Percentiles rank a stretch among this genome's conserved stretches.
Conservation (phyloP, 2,113 vertebrate species). For the Campylomormyrus tamandua region DNA sequence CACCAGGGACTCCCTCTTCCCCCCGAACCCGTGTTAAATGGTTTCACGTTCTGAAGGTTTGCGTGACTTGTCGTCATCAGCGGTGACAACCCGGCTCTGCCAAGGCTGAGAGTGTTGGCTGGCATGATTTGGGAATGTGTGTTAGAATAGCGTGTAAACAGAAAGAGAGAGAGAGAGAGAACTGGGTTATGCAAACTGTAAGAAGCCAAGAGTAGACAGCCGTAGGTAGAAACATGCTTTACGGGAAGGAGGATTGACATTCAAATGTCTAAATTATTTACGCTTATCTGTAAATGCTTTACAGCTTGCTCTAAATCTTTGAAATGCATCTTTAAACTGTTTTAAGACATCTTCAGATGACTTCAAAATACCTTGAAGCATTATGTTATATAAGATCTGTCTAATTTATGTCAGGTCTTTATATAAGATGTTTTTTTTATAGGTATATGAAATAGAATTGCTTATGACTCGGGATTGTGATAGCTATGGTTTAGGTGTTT, state of each 20-base stretch:
- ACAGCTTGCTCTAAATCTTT: not conserved
- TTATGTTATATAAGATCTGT: not conserved
- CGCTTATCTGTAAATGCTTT: not conserved
- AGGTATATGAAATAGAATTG: not conserved
- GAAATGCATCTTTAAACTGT: not conserved
- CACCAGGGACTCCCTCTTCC: not conserved
- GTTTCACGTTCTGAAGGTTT: not conserved
- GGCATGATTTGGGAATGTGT: not conserved
- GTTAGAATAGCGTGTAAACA: not conserved
- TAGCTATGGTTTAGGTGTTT: not conserved
- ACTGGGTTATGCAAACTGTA: slow-evolving; percentile 1
- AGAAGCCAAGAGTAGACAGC: not conserved
- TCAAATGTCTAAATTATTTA: slow-evolving; percentile 1
- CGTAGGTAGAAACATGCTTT: not conserved
- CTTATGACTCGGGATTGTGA: not conserved
- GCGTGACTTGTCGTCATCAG: not conserved
- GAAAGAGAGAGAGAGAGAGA: not conserved
- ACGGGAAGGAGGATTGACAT: not conserved
- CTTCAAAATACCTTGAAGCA: not conserved
- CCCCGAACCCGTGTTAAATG: not conserved
- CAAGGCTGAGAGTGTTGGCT: not conserved
- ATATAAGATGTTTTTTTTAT: not conserved
- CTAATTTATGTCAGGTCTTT: not conserved
- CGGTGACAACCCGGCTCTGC: not conserved
- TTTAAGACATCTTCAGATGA: not conserved